These are phyloP conservation scores for Bugula neritina DNA, from an alignment of 2,888 invertebrate genomes.

Conservation along the genomic window DNA sequence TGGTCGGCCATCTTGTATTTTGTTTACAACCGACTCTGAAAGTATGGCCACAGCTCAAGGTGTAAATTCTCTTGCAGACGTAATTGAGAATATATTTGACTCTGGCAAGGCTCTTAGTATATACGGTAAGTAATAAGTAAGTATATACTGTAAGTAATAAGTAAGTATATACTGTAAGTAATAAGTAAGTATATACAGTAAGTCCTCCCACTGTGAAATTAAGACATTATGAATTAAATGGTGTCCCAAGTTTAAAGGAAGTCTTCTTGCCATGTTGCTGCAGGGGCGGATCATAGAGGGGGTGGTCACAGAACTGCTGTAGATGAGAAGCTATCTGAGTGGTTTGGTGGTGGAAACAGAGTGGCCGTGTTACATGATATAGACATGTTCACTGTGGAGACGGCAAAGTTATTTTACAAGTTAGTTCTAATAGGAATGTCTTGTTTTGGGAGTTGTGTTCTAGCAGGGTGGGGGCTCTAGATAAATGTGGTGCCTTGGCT, in stretches of 20 bases:
- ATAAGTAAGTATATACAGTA: neutral
- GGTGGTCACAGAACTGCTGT: neutral
- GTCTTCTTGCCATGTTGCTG: too few species aligned
- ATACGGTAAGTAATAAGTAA: neutral
- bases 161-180: neutral
- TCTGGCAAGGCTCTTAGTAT: neutral
- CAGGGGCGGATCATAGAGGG: too few species aligned
- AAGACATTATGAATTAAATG: too few species aligned
- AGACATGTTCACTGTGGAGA: neutral
- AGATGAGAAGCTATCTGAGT: neutral
- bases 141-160: neutral
- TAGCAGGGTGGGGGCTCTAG: too few species aligned
- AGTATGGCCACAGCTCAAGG: neutral
- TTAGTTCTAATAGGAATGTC: too few species aligned
- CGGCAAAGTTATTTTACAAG: conserved; percentile 16
- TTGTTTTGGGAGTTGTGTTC: too few species aligned
- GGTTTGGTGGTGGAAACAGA: conserved; percentile 7
- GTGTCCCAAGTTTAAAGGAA: too few species aligned
- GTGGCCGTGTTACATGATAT: conserved; percentile 12
- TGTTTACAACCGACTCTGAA: neutral
- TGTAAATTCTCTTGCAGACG: neutral
- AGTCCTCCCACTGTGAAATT: too few species aligned
- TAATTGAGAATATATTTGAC: neutral
- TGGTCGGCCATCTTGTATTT: neutral
- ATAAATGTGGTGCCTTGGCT: too few species aligned